Evolutionary conservation across 1,140 invertebrate genomes (phyloP), one percentile per base, ranked within the genome.

Genomic region (Eciton burchellii): DNA sequence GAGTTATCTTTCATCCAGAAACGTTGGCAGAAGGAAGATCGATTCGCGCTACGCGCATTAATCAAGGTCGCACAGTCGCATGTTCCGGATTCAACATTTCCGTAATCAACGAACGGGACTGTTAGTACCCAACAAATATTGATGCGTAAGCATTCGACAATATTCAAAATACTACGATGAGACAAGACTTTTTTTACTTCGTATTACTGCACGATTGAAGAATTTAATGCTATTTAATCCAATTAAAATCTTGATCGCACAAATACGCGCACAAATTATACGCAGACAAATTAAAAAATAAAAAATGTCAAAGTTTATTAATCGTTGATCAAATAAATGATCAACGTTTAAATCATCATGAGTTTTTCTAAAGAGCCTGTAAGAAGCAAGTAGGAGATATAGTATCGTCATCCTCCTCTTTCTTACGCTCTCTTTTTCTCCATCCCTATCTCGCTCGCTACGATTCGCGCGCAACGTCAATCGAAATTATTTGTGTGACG

Each of bases 1-100:
- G 35, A 35, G 65, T 70, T 62, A 47, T 83, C 84, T 70, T 83
- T 81, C 66, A 83, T 87, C 72, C 76, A 83, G 54, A 79, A 83
- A 83, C 43, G 73, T 83, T 62, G 9, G 52, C 43, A 59, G 29
- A 6, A 59, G 54, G 65, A 79, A 81, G 86, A 88, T 88, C 82
- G 85, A 60, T n/a, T n/a, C 82, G 70, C n/a, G 71, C 19, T 43
- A 29, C 41, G 47, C 26, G 57, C 45, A 56, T 60, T 49, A 70
- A 76, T 83, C 81, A 81, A 85, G 71, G 62, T 74, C 52, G 52
- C 21, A 21, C 62, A 43, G 45, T 65, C 57, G 9, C 65, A 63
- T 60, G 49, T 72, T 63, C 66, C 49, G 24, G 63, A 79, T 79
- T 79, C 74, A 49, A n/a, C n/a, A n/a, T n/a, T 72, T 63, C 66